phyloP scores from a whole-genome alignment of 1,140 invertebrate species.

The Onthophagus taurus region DNA sequence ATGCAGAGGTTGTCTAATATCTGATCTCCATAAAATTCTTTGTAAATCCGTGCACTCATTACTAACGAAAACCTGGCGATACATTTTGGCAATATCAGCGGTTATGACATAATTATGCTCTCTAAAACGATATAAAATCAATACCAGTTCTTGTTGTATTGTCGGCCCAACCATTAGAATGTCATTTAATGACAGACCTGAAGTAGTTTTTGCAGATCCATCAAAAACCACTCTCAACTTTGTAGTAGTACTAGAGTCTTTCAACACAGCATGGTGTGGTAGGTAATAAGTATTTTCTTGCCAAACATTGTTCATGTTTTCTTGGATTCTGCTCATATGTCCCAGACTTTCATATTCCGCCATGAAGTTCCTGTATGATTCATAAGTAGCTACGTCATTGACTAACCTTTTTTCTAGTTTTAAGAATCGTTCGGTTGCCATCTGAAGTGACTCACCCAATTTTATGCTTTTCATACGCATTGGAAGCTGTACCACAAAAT shows the following conservation, averaged over 20 bases:
- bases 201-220: slow-evolving; percentile 21
- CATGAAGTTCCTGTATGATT: not conserved
- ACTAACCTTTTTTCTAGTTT: slow-evolving; percentile 5
- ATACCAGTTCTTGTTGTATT: slow-evolving; percentile 33
- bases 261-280: slow-evolving; percentile 8
- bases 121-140: slow-evolving; percentile 33
- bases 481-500: slow-evolving; percentile 26
- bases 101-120: slow-evolving; percentile 22
- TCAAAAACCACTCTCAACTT: slow-evolving; percentile 30
- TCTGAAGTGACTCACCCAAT: slow-evolving; percentile 21
- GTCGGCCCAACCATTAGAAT: slow-evolving; percentile 25
- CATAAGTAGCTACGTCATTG: not conserved
- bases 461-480: slow-evolving; percentile 16
- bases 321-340: slow-evolving; percentile 6
- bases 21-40: slow-evolving; percentile 16
- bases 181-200: slow-evolving; percentile 29
- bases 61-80: slow-evolving; percentile 15
- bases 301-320: not conserved
- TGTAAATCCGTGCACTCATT: slow-evolving; percentile 4
- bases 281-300: no score
- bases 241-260: slow-evolving; percentile 3
- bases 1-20: slow-evolving; percentile 9
- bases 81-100: slow-evolving; percentile 31
- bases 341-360: slow-evolving; percentile 10
- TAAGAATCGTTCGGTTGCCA: slow-evolving; percentile 23